Percentiles rank a stretch among this genome's conserved stretches.
phyloP scores from a whole-genome alignment of 92 coral and sea anemone genomes.

The Heliopora coerulea region DNA sequence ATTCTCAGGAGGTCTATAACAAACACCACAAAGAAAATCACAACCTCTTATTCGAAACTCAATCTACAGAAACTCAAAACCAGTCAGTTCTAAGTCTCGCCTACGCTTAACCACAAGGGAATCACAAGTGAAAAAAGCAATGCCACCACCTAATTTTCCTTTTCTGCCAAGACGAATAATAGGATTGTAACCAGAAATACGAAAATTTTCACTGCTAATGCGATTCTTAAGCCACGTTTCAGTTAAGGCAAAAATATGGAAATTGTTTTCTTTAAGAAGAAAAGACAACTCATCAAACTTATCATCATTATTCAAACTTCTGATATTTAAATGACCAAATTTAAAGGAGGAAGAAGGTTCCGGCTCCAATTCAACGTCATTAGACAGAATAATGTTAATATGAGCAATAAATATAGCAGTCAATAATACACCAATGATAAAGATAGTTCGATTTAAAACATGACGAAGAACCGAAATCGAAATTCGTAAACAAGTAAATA shows the following conservation, averaged over 20 bases:
- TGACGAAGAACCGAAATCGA: too few relatives aligned
- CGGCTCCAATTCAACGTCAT: too few relatives aligned
- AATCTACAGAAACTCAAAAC: conserved; percentile 25
- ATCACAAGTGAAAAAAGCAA: neutral
- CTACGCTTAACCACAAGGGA: conserved; percentile 32
- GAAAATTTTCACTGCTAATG: neutral
- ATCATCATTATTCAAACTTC: too few relatives aligned
- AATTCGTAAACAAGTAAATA: too few relatives aligned
- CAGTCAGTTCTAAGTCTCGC: conserved; percentile 11
- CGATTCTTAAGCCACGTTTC: conserved; percentile 3
- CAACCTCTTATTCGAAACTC: neutral
- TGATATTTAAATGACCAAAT: too few relatives aligned
- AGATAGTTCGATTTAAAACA: too few relatives aligned
- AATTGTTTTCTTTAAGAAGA: too few relatives aligned
- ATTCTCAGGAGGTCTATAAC: conserved; percentile 10
- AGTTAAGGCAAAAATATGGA: neutral
- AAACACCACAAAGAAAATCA: conserved; percentile 4
- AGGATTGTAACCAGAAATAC: neutral
- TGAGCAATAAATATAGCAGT: too few relatives aligned
- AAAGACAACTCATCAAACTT: too few relatives aligned
- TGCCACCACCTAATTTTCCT: neutral
- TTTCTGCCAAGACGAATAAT: neutral
- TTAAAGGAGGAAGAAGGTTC: too few relatives aligned
- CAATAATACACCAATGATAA: too few relatives aligned
- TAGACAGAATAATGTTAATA: too few relatives aligned